Evolutionary conservation across 1,140 invertebrate genomes (phyloP).

Genomic region (Hyles euphorbiae): DNA sequence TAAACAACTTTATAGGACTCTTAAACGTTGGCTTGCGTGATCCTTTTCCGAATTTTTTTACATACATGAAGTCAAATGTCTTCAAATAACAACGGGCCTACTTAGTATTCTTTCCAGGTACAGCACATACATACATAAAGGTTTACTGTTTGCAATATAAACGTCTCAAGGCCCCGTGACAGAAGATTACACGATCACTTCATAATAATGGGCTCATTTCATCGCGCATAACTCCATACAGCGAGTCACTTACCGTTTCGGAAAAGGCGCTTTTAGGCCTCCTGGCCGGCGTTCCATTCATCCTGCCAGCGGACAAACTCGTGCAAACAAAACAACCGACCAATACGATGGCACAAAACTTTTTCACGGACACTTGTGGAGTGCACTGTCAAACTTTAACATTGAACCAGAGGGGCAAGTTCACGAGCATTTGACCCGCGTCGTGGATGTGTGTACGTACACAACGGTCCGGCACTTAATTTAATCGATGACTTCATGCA

Average conservation of each 20-base stretch:
- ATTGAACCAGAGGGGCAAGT: slow-evolving; percentile 18
- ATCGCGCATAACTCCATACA: too few relatives aligned
- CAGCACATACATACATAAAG: too few relatives aligned
- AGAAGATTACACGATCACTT: too few relatives aligned
- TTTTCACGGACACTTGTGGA: slow-evolving; percentile 69
- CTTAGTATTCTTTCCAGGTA: too few relatives aligned
- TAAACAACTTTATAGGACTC: slow-evolving; percentile 1
- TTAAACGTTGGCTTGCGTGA: not conserved
- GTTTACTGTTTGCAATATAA: too few relatives aligned
- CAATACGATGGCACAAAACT: slow-evolving; percentile 58
- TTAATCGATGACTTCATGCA: slow-evolving; percentile 71
- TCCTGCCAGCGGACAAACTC: slow-evolving; percentile 32
- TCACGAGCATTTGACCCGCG: slow-evolving; percentile 2
- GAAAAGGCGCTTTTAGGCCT: slow-evolving; percentile 66
- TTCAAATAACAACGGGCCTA: too few relatives aligned
- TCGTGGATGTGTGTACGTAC: not conserved
- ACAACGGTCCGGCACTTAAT: slow-evolving; percentile 41
- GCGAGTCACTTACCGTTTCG: slow-evolving; percentile 49
- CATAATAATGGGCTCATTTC: too few relatives aligned
- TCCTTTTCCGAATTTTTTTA: too few relatives aligned
- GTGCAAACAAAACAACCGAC: slow-evolving; percentile 35
- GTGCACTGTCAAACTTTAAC: slow-evolving; percentile 61
- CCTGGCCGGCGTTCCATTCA: slow-evolving; percentile 66
- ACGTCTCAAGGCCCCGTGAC: too few relatives aligned
- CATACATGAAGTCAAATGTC: too few relatives aligned